Conservation (phyloP, 1,140 invertebrate genomes). For the Monochamus saltuarius region DNA sequence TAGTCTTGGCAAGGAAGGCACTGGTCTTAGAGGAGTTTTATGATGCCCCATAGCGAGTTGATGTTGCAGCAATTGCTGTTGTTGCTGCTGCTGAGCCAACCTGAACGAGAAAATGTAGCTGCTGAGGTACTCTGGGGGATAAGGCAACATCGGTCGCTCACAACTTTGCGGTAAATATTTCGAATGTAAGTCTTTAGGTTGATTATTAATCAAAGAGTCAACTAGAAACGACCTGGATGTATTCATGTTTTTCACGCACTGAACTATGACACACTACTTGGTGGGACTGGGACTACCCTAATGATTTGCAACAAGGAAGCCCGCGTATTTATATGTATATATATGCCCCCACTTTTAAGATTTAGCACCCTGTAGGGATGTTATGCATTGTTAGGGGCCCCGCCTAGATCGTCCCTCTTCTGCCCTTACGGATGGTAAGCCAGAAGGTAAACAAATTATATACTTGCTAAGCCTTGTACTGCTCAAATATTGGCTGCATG, state of each 20-base stretch:
- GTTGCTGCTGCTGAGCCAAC: constrained; percentile 61
- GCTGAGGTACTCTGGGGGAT: constrained; percentile 60
- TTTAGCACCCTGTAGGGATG: constrained; percentile 12
- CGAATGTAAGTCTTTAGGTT: constrained; percentile 56
- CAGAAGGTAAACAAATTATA: constrained; percentile 35
- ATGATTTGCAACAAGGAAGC: constrained; percentile 24
- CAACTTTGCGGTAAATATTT: constrained; percentile 38
- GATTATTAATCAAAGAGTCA: constrained; percentile 70
- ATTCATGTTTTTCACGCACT: constrained; percentile 32
- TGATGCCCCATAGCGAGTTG: constrained; percentile 44
- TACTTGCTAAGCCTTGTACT: constrained; percentile 30
- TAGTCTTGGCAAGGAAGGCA: constrained; percentile 35
- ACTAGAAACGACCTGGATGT: constrained; percentile 78
- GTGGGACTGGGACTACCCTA: constrained; percentile 20
- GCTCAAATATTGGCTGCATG: constrained; percentile 29
- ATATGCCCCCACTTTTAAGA: constrained; percentile 35
- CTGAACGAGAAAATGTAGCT: constrained; percentile 63
- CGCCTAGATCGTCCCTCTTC: constrained; percentile 34
- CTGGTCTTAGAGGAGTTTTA: constrained; percentile 40
- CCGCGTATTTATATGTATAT: constrained; percentile 34
- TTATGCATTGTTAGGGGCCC: constrained; percentile 29
- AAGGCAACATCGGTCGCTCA: constrained; percentile 56
- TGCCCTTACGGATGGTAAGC: constrained; percentile 17
- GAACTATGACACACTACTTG: constrained; percentile 5
- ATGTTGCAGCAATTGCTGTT: constrained; percentile 48